Evolutionary conservation across 2,113 vertebrate species (phyloP), one percentile per base, ranked within the genome.

Genomic region (Alosa alosa): DNA sequence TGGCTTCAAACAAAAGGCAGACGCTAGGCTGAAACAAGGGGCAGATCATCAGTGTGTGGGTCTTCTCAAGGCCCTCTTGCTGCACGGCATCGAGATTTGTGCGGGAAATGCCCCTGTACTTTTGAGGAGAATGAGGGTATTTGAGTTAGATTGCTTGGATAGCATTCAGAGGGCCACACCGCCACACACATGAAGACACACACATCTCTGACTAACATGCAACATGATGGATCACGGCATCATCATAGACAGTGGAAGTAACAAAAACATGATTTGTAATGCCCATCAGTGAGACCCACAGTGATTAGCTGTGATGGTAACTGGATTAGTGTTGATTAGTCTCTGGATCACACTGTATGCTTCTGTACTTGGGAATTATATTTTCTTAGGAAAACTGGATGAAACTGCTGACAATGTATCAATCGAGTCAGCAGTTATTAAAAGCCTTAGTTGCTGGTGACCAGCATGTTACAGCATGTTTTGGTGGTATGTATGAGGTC

Each of bases 1-100:
- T 64, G 85, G 83, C 47, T 87, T 60, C 83, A 85, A 84, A 87
- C 83, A 87, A 87, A 87, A 78, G 31, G 82, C 82, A 84, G 89
- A 84, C 83, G 52, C 75, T 82, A 75, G 55, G 82, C 84, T 87
- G 85, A 90, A 89, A 89, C 88, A 90, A 87, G 87, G 84, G 64
- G 81, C 25, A 83, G 83, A 78, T 78, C 72, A 39, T 39, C 31
- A 78, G 11, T 64, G 72, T 44, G 41, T 60, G 52, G n/a, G 75
- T 86, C 78, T 78, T 81, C 31, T 18, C 44, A 91, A 90, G 17
- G 55, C 68, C 83, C 90, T 88, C 91, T 88, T 90, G 84, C 88
- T 87, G 93, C 94, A 95, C 89, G 92, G 90, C 90, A 95, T 92
- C 85, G 87, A 93, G 93, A 95, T 94, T 91, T 94, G 92, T 84